Evolutionary conservation across 1,140 invertebrate species (phyloP).

Genomic region (Marisa cornuarietis): DNA sequence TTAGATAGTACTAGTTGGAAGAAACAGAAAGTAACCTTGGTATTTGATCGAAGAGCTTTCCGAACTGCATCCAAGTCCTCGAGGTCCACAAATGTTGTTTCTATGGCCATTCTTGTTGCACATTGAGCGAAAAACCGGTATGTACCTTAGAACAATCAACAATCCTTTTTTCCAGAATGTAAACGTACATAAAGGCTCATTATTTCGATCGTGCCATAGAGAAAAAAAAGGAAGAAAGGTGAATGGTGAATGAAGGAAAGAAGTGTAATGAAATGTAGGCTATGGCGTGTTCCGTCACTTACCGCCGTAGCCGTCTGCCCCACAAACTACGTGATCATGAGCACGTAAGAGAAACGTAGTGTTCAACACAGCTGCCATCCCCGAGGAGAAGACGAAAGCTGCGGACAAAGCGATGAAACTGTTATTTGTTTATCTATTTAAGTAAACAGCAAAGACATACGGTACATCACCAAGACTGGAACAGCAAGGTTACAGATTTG

Average conservation of each 20-base stretch:
- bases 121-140: conserved; percentile 11
- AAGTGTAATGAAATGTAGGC: neutral
- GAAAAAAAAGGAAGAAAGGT: too few species aligned
- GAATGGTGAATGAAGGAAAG: neutral
- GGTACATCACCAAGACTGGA: too few species aligned
- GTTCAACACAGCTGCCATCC: conserved; percentile 11
- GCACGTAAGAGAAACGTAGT: neutral
- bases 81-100: conserved; percentile 12
- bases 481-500: too few species aligned
- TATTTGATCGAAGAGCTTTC: conserved; percentile 2
- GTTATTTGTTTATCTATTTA: too few species aligned
- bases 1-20: neutral
- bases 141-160: neutral
- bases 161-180: too few species aligned
- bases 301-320: conserved; percentile 21
- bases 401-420: too few species aligned
- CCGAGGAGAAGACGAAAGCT: conserved; percentile 13
- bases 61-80: neutral
- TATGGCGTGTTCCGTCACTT: neutral
- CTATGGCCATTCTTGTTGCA: conserved; percentile 11
- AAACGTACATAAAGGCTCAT: too few species aligned
- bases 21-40: conserved; percentile 6
- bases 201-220: too few species aligned
- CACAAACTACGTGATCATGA: conserved; percentile 13
- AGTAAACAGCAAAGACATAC: too few species aligned